These are phyloP conservation scores for Epistrophe grossulariae DNA, from an alignment of 2,888 invertebrate genomes.

Conservation along the genomic window DNA sequence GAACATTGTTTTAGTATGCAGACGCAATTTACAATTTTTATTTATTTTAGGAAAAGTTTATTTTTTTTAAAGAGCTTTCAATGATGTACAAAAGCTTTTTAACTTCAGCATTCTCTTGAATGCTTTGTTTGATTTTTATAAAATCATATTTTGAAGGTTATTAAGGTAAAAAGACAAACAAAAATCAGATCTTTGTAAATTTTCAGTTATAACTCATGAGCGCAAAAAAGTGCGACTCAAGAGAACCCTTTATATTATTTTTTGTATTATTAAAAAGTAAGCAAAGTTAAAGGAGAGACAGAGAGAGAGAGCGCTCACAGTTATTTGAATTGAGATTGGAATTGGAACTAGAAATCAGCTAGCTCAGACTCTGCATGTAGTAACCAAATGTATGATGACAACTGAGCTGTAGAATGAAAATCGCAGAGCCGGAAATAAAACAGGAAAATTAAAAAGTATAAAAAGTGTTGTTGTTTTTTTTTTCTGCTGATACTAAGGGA, in stretches of 20 bases:
- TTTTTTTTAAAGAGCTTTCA: background rate
- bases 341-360: conserved; percentile 32
- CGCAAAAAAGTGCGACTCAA: background rate
- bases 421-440: conserved; percentile 74
- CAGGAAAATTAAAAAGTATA: conserved; percentile 76
- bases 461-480: conserved; percentile 48
- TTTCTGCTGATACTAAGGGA: background rate
- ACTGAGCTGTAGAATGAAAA: conserved; percentile 74
- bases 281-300: conserved; percentile 8
- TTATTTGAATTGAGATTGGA: conserved; percentile 20
- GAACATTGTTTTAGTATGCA: background rate
- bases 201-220: background rate
- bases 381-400: conserved; percentile 68
- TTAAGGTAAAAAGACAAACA: no score
- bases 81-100: background rate
- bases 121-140: background rate
- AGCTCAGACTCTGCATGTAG: conserved; percentile 41
- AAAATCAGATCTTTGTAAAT: no score
- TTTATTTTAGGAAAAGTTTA: no score
- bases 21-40: no score
- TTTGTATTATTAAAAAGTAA: conserved; percentile 59
- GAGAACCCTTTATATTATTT: background rate
- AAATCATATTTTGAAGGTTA: background rate
- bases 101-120: background rate
- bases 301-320: background rate